Base-by-base conservation (phyloP, 2,797 vertebrate genomes). In the Mormyrops boulengeri region DNA sequence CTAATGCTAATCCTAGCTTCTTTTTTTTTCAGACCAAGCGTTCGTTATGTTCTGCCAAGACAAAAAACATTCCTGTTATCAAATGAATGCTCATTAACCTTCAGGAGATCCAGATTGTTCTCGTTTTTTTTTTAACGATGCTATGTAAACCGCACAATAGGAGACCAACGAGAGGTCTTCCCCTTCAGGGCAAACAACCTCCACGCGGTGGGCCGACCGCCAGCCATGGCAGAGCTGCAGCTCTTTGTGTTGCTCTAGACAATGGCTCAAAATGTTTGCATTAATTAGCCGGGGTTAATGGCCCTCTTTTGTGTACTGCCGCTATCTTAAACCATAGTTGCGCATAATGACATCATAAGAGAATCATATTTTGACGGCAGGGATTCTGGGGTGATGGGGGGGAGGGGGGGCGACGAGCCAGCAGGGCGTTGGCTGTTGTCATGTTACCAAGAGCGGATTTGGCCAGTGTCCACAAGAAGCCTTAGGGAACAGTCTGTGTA, bases 321-420 rank as follows among this genome's bases (percentile, higher is more conserved):
- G 34, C 30, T 41, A 12, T 80, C 26, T 34, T 26, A 69, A 34
- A 30, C 62, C 62, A 69, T 14, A 69, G 62, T 69, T 69, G 26
- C 62, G 62, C 73, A 38, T 80, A 80, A 38, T 80, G 73, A 80
- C 73, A 80, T 80, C 73, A 80, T 38, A 77, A 77, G 73, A 19
- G 73, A 80, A 77, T 41, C 34, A 41, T 77, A 38, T 44, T 77
- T 77, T 77, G 38, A 41, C 3, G 38, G 34, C 30, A 41, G 73
- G 73, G 73, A 77, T 8, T 19, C 73, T 41, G 73, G 73, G 73
- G 26, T 77, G 14, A n/a, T 57, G 53, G 53, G 4, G 55, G 55
- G 4, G 57, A 2, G 22, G 34, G 34, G 69, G 69, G 26, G 66
- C 30, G 0, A 7, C 2, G 73, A n/a, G 62, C 62, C 62, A 69